These are phyloP conservation scores for Tetramorium alpestre DNA, from an alignment of 1,140 invertebrate species.

Conservation along the genomic window DNA sequence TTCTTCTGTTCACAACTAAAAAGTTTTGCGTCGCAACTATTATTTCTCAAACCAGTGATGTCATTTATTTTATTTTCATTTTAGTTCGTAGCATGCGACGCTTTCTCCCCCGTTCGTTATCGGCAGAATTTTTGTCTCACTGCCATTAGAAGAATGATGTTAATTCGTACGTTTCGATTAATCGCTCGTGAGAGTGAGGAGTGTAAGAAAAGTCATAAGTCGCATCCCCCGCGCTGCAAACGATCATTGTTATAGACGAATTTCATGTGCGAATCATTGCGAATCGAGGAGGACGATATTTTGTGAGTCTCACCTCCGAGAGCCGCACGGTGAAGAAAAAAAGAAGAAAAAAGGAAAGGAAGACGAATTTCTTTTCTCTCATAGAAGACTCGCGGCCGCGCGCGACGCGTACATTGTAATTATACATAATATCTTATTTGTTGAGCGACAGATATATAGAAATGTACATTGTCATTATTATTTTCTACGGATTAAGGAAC, in stretches of 20 bases:
- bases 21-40: constrained; percentile 6
- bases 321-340: background rate
- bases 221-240: constrained; percentile 26
- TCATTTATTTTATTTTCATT: background rate
- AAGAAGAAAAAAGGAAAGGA: background rate
- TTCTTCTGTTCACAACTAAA: background rate
- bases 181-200: constrained; percentile 60
- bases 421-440: constrained; percentile 67
- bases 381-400: constrained; percentile 18
- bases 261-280: constrained; percentile 46
- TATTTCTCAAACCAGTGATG: background rate
- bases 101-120: constrained; percentile 44
- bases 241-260: constrained; percentile 55
- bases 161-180: constrained; percentile 65
- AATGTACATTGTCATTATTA: constrained; percentile 79
- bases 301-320: background rate
- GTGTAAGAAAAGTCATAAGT: constrained; percentile 49
- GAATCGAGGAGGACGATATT: constrained; percentile 26
- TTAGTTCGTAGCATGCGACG: background rate
- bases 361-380: constrained; percentile 20
- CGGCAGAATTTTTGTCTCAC: constrained; percentile 76
- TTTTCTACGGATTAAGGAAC: constrained; percentile 81
- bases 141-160: constrained; percentile 77
- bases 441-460: constrained; percentile 64
- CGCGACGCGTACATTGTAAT: constrained; percentile 67